Evolutionary conservation across 2,888 invertebrate genomes (phyloP), one percentile per base, ranked within the genome.

Genomic region (Endotricha flammealis): DNA sequence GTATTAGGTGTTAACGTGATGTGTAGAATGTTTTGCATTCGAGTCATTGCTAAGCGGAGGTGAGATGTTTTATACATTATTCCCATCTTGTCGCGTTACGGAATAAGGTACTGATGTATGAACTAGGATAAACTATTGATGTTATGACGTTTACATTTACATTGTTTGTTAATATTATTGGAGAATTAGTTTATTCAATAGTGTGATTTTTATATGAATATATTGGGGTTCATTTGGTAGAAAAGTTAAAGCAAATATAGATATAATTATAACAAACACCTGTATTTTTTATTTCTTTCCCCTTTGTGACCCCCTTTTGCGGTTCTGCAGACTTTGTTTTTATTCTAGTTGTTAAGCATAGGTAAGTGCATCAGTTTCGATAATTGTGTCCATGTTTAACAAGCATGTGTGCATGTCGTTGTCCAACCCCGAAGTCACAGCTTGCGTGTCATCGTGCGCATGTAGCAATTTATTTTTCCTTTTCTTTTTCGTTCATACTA

Each of bases 171-270:
- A 82, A 85, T 86, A 71, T 85, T 85, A 83, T 85, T 83, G 79
- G 73, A 64, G 44, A 70, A 67, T 59, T 78, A 82, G 77, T 67
- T n/a, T 80, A 64, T 73, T 67, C 59, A 71, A 70, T 85, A 82
- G 85, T 77, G 85, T 83, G 85, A 85, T 83, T 86, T 82, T 86
- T 85, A 85, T 86, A 86, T 86, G 83, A 83, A 85, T 86, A 85
- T 86, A 85, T 86, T 79, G 83, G 86, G 85, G 83, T 82, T 83
- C 83, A 82, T 70, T 80, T 80, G 83, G 85, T 85, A 85, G 83
- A 79, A 76, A 83, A 78, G 71, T 81, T 83, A 78, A 79, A 74
- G 80, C 73, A 81, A 85, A 81, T 81, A 81, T 81, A 78, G 71
- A 58, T 78, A 68, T 77, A 77, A 64, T n/a, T 63, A 59, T 77